A percentile compares a stretch with the other conserved stretches of the same genome.
Conservation (phyloP, 92 coral and sea anemone genomes). For the Epizoanthus stellaris region DNA sequence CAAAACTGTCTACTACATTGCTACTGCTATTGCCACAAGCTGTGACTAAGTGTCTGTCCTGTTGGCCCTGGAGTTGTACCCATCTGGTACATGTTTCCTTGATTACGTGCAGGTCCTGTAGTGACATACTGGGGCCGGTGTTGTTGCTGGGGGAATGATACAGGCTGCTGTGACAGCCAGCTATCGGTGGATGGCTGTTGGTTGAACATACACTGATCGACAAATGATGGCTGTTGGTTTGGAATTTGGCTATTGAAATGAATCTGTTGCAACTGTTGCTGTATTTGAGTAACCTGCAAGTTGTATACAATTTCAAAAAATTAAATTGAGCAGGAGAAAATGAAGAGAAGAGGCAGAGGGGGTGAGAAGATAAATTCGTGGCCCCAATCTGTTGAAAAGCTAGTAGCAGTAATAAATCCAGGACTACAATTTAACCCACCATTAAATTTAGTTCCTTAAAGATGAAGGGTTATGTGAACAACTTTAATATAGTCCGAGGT, state of each 20-base stretch:
- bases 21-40: constrained; percentile 82
- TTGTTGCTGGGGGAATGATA: constrained; percentile 83
- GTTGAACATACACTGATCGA: constrained; percentile 52
- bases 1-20: no score
- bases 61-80: constrained; percentile 62
- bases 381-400: no score
- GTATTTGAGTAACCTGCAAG: constrained; percentile 81
- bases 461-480: no score
- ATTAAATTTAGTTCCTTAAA: no score
- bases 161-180: constrained; percentile 83
- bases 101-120: constrained; percentile 79
- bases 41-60: constrained; percentile 93
- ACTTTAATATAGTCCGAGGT: no score
- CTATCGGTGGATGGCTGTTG: constrained; percentile 46
- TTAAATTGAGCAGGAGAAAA: no score
- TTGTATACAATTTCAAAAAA: no score
- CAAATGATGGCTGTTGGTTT: constrained; percentile 63
- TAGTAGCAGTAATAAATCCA: no score
- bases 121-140: constrained; percentile 76
- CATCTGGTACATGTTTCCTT: constrained; percentile 67
- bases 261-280: constrained; percentile 91
- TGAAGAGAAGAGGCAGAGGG: no score
- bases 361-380: no score
- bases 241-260: constrained; percentile 65
- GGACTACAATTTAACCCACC: no score